A percentile compares a stretch with the other conserved stretches of the same genome.
Conservation (phyloP, 1,140 invertebrate genomes). For the Drosophila bocki region DNA sequence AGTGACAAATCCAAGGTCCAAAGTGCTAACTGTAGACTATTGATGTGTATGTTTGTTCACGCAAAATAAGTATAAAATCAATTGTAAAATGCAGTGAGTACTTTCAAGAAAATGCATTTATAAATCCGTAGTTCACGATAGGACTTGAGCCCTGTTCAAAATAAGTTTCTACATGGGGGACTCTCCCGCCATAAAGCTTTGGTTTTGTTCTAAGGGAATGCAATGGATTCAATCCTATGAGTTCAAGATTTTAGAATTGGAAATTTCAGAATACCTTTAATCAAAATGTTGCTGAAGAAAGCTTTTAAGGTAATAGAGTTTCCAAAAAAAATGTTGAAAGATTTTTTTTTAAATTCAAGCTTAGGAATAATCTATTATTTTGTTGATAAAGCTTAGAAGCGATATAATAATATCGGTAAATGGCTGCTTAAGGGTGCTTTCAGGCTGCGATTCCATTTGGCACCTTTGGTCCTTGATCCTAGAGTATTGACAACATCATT, state of each 20-base stretch:
- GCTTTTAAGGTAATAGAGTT: not conserved
- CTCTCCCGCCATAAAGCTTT: too few species aligned
- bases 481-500: not conserved
- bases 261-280: not conserved
- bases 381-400: too few species aligned
- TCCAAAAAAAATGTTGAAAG: not conserved
- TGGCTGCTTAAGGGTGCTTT: not conserved
- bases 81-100: too few species aligned
- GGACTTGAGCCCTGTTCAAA: not conserved
- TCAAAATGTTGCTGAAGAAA: not conserved
- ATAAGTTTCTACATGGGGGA: not conserved
- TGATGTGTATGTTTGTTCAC: not conserved
- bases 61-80: not conserved
- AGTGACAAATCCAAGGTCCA: slow-evolving; percentile 1
- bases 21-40: not conserved
- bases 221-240: not conserved
- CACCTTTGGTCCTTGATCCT: slow-evolving; percentile 6
- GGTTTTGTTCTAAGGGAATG: not conserved
- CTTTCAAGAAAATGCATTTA: not conserved
- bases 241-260: not conserved
- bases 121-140: not conserved
- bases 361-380: not conserved
- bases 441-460: not conserved
- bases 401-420: too few species aligned
- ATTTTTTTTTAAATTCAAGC: not conserved